Percentiles rank a stretch among this genome's conserved stretches.
Evolutionary conservation across 2,113 vertebrate species (phyloP).

Genomic region (Tachysurus vachellii): DNA sequence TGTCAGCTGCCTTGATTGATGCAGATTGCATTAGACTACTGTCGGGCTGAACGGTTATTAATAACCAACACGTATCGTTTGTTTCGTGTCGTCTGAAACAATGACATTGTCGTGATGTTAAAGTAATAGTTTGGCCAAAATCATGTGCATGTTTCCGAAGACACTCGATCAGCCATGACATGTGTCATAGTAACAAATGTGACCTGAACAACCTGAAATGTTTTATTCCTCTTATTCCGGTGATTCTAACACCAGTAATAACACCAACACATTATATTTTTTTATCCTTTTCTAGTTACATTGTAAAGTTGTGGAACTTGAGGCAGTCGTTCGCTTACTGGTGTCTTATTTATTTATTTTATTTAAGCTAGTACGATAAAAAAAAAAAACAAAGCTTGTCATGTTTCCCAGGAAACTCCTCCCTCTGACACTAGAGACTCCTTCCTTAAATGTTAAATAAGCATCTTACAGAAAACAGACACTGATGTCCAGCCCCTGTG

Average conservation of each 20-base stretch:
- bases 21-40: slow-evolving; percentile 8
- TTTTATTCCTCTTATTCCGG: background rate
- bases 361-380: background rate
- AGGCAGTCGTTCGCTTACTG: background rate
- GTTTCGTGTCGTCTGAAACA: background rate
- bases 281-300: background rate
- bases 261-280: background rate
- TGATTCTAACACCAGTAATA: background rate
- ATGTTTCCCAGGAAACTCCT: background rate
- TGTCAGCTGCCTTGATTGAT: slow-evolving; percentile 10
- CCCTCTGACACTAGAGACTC: background rate
- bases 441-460: background rate
- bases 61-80: background rate
- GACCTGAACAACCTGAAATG: background rate
- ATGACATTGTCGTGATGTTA: background rate
- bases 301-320: background rate
- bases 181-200: background rate
- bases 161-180: background rate
- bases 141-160: background rate
- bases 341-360: background rate
- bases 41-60: slow-evolving; percentile 14
- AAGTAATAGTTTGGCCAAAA: background rate
- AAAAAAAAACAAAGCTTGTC: background rate
- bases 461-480: background rate
- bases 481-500: background rate